Percentiles rank a stretch among this genome's conserved stretches.
These are phyloP conservation scores for Leptothorax acervorum DNA, from an alignment of 2,888 invertebrate species.

Conservation along the genomic window DNA sequence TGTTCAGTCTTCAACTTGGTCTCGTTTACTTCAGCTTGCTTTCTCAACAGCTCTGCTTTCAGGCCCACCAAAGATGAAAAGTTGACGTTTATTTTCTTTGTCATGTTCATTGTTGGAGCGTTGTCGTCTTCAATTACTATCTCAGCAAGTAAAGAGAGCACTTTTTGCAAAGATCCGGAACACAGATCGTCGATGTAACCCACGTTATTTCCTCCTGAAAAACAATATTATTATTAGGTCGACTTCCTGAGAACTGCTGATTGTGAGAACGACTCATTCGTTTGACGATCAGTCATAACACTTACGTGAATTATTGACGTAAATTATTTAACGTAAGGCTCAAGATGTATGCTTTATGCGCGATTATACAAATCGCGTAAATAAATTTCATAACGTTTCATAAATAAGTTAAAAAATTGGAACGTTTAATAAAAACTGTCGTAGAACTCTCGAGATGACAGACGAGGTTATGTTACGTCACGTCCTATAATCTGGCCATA, in stretches of 20 bases:
- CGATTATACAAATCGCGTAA: not conserved
- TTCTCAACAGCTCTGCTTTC: slow-evolving; percentile 95
- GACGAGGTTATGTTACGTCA: not conserved
- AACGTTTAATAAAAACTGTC: not conserved
- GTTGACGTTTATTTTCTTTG: slow-evolving; percentile 82
- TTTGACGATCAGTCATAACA: not conserved
- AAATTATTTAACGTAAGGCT: not conserved
- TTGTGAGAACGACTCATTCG: not conserved
- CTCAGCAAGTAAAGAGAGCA: not conserved
- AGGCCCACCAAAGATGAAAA: slow-evolving; percentile 89
- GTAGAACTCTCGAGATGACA: not conserved
- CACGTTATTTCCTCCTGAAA: not conserved
- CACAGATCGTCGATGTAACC: not conserved
- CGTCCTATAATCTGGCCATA: too few species aligned
- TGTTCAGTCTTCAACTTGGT: slow-evolving; percentile 87
- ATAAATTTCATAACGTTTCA: not conserved
- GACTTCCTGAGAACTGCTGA: not conserved
- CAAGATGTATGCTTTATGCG: not conserved
- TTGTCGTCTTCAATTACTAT: not conserved
- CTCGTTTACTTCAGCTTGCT: slow-evolving; percentile 93
- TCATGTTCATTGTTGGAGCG: slow-evolving; percentile 76
- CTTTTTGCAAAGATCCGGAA: not conserved
- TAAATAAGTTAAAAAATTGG: not conserved
- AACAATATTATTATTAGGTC: not conserved
- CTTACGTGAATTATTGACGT: not conserved